A percentile compares a stretch with the other conserved stretches of the same genome.
Evolutionary conservation across 30 jellyfish, hydroid and myxozoan genomes (phyloP).

Genomic region (Chrysaora quinquecirrha): DNA sequence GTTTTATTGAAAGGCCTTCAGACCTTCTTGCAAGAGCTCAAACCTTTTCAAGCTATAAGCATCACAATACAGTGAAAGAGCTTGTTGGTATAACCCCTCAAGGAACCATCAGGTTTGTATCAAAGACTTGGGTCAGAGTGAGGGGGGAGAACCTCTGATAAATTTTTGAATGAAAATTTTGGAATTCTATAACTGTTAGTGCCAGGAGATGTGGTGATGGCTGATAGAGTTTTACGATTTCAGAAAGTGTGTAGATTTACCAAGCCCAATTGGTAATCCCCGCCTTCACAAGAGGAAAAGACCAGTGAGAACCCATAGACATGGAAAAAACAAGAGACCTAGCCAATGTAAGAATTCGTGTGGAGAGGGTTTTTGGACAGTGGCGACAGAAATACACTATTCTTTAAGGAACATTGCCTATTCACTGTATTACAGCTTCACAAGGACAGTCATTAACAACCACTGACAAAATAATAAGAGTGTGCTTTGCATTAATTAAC

Average conservation of each 20-base stretch:
- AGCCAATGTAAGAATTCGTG: conserved; percentile 12
- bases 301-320: not conserved
- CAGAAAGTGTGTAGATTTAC: too few relatives aligned
- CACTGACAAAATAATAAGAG: too few relatives aligned
- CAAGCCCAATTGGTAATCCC: too few relatives aligned
- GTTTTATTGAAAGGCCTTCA: conserved; percentile 1
- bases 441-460: not conserved
- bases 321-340: conserved; percentile 10
- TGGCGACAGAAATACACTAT: conserved; percentile 15
- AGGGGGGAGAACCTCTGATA: conserved; percentile 25
- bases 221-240: too few relatives aligned
- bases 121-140: conserved; percentile 19
- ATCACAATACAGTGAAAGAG: conserved; percentile 14
- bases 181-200: conserved; percentile 1
- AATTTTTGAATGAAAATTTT: conserved; percentile 2
- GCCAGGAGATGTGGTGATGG: too few relatives aligned
- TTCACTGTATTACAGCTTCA: not conserved
- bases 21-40: conserved; percentile 17
- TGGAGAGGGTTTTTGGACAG: conserved; percentile 25
- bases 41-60: conserved; percentile 9
- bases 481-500: conserved; percentile 12
- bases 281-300: conserved; percentile 26
- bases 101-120: conserved; percentile 14
- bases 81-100: conserved; percentile 25
- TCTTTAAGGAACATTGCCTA: too few relatives aligned